Base-by-base conservation (phyloP, 2,888 invertebrate genomes). In the Pristionchus exspectatus region DNA sequence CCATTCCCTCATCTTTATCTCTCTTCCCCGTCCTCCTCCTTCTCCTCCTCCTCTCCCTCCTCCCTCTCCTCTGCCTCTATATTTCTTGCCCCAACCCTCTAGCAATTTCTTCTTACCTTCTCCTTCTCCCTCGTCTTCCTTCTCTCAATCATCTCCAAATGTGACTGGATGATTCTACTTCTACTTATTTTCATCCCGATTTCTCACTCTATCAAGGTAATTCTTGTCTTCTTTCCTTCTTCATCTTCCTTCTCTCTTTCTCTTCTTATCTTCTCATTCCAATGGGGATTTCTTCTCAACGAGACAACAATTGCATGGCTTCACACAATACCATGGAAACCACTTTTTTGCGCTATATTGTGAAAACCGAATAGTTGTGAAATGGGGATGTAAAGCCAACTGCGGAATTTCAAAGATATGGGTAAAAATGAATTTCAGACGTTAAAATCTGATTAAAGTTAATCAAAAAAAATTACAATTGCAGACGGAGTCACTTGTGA, bases 401-500 rank as follows among this genome's bases (percentile, higher is more conserved):
- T 18, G 21, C 24, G 24, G 21, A 59, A 14, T 59, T 1, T 59
- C 59, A 21, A 24, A 4, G 59, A 21, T 12, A 59, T 18, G 59
- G 59, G 18, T 59, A 4, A 59, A 59, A 4, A 56, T 66, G 69
- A 69, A 69, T 27, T 24, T 14, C 18, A 21, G 33, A 21, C 27
- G 16, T 33, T 9, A 72, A 0, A 0, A 72, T n/a, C 3, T 3
- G 38, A 38, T n/a, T 27, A 27, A 69, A 72, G 33, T 72, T 33
- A 24, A 2, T 30, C 30, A 4, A 44, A 38, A 56, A 18, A 56
- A 86, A 27, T 24, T 3, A 87, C 16, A 16, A 1, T 21, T 91
- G 72, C 63, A 93, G 93, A 93, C 93, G 38, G 92, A 91, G 9
- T 92, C 93, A 14, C 77, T 92, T 54, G 92, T 93, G 44, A 90